Conservation (phyloP, 2,888 invertebrate species). For the Rhagophthalmus giganteus region DNA sequence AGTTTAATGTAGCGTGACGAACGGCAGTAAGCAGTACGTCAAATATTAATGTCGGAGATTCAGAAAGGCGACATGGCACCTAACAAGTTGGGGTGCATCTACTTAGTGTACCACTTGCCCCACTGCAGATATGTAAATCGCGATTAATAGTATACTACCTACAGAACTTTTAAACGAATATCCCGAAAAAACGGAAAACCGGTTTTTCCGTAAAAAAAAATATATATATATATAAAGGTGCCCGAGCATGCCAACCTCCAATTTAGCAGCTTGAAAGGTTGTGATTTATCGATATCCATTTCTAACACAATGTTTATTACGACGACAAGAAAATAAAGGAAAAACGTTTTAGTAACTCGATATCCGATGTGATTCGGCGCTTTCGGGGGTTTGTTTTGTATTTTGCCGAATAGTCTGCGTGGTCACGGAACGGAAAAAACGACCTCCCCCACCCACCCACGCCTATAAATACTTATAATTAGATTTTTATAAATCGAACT, state of each 20-base stretch:
- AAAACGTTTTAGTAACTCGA: not conserved
- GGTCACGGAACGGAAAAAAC: too few relatives aligned
- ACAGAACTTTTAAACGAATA: not conserved
- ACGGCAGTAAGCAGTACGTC: constrained; percentile 27
- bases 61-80: constrained; percentile 19
- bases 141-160: not conserved
- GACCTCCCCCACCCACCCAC: too few relatives aligned
- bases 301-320: not conserved
- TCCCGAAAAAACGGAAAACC: not conserved
- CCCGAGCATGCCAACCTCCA: not conserved
- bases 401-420: too few relatives aligned
- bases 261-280: not conserved
- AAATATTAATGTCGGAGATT: constrained; percentile 29
- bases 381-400: too few relatives aligned
- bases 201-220: not conserved
- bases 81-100: constrained; percentile 29
- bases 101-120: constrained; percentile 11
- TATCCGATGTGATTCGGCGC: not conserved
- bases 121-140: not conserved
- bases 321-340: not conserved
- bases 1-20: constrained; percentile 30
- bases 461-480: too few relatives aligned
- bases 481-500: too few relatives aligned
- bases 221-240: not conserved
- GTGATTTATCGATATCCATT: not conserved